Conservation (phyloP, 2,888 invertebrate species). For the Xanthorhoe spadicearia region DNA sequence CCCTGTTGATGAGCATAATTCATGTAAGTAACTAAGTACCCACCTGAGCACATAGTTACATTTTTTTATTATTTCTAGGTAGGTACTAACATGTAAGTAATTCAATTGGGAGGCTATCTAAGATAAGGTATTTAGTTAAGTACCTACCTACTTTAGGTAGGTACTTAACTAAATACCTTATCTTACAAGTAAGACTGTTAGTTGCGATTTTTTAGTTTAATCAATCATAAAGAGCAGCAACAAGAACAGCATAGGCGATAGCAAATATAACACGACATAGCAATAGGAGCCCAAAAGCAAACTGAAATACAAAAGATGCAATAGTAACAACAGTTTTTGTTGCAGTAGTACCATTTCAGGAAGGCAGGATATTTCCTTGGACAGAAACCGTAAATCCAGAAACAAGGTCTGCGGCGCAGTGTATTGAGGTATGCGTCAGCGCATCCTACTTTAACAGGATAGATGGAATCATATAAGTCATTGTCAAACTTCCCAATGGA, state of each 20-base stretch:
- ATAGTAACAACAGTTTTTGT: slow-evolving; percentile 35
- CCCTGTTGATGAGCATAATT: no score
- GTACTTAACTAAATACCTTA: background rate
- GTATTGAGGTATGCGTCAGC: slow-evolving; percentile 40
- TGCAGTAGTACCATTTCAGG: slow-evolving; percentile 42
- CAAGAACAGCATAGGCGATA: slow-evolving; percentile 24
- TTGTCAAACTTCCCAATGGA: slow-evolving; percentile 1
- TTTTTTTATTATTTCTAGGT: no score
- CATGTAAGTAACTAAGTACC: no score
- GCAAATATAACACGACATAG: slow-evolving; percentile 50
- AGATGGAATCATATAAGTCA: background rate
- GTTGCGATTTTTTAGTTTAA: background rate
- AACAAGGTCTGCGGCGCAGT: slow-evolving; percentile 38
- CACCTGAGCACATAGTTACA: no score
- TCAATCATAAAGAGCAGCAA: slow-evolving; percentile 9
- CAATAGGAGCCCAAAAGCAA: slow-evolving; percentile 60
- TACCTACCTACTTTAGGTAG: background rate
- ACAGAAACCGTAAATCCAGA: slow-evolving; percentile 38
- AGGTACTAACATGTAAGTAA: no score
- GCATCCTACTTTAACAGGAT: slow-evolving; percentile 26
- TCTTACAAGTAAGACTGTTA: background rate
- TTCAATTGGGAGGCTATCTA: no score
- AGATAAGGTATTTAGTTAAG: no score
- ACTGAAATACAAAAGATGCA: slow-evolving; percentile 44
- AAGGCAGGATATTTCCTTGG: slow-evolving; percentile 52